Base-by-base conservation (phyloP, 2,888 invertebrate genomes). In the Dysmachus trigonus region DNA sequence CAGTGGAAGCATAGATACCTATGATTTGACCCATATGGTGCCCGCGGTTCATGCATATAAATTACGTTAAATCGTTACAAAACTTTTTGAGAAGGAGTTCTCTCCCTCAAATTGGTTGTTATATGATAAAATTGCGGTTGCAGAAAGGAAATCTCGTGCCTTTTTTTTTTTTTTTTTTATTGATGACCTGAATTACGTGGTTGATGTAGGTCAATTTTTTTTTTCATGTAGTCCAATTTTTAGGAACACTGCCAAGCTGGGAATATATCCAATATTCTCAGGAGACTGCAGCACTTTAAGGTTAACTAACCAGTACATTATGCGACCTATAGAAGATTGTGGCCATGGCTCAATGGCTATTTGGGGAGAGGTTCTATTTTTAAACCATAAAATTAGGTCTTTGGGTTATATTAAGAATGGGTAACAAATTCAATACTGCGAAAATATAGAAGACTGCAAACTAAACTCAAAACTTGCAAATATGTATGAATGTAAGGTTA, bases 11-110 rank as follows among this genome's bases (percentile, higher is more conserved):
- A 27, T n/a, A n/a, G n/a, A n/a, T 5, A 76, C 18, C 35, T 22
- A 38, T 38, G 62, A 62, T 62, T 62, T 62, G 62, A 62, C 38
- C 35, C 27, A 77, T 77, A 47, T 27, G 41, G 47, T 41, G n/a
- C 27, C n/a, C 77, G 47, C 27, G 47, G n/a, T 47, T 77, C 77
- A 77, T 77, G 77, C 77, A 77, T 77, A 77, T 47, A 77, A 77
- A 77, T 77, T 77, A 47, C 47, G 22, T 77, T 62, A 62, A 62
- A 62, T 27, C 27, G 62, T 62, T 62, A 62, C 62, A 62, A 62
- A 62, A 51, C 18, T 22, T 47, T 62, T 27, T 22, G 27, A 8
- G 27, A 62, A 62, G 62, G 22, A 62, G 62, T 62, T 10, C 27
- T 41, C 15, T 41, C 22, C 62, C 62, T 62, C 62, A 62, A n/a